Conservation (phyloP, 2,888 invertebrate genomes). For the Sinopyrophorus schimmeli region DNA sequence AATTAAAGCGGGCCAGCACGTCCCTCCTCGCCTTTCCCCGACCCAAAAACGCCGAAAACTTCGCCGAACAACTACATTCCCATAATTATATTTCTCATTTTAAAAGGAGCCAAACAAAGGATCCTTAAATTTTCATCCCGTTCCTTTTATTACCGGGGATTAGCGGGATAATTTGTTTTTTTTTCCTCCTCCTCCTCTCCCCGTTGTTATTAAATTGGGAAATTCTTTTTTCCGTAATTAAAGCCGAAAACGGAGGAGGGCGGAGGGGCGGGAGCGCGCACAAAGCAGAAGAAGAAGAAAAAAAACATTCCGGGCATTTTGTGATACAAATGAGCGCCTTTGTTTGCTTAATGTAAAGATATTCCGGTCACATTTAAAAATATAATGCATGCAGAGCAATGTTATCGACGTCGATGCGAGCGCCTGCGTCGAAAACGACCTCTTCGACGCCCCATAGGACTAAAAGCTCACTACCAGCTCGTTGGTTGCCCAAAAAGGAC, state of each 20-base stretch:
- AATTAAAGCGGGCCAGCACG: conserved; percentile 21
- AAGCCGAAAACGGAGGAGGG: too few relatives aligned
- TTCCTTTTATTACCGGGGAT: not conserved
- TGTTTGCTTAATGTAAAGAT: conserved; percentile 49
- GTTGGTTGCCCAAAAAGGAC: conserved; percentile 15
- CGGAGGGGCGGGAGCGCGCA: too few relatives aligned
- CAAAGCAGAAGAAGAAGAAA: not conserved
- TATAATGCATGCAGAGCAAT: conserved; percentile 51
- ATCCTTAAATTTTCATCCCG: conserved; percentile 22
- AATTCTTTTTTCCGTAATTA: too few relatives aligned
- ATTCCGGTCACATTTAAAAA: conserved; percentile 51
- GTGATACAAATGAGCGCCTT: conserved; percentile 42
- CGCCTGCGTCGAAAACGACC: conserved; percentile 45
- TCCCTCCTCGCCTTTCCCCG: conserved; percentile 13
- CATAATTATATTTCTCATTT: conserved; percentile 39
- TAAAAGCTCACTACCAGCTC: conserved; percentile 11
- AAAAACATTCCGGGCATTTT: conserved; percentile 26
- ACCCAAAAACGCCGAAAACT: conserved; percentile 18
- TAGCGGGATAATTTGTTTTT: not conserved
- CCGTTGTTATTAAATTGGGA: not conserved
- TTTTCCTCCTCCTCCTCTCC: too few relatives aligned
- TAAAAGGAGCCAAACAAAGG: conserved; percentile 39
- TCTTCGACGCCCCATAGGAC: conserved; percentile 25
- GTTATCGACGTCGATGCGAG: conserved; percentile 48
- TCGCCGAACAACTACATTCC: conserved; percentile 25